Percentiles rank a stretch among this genome's conserved stretches.
phyloP scores from a whole-genome alignment of 2,113 vertebrate species.

The Entomyzon cyanotis region DNA sequence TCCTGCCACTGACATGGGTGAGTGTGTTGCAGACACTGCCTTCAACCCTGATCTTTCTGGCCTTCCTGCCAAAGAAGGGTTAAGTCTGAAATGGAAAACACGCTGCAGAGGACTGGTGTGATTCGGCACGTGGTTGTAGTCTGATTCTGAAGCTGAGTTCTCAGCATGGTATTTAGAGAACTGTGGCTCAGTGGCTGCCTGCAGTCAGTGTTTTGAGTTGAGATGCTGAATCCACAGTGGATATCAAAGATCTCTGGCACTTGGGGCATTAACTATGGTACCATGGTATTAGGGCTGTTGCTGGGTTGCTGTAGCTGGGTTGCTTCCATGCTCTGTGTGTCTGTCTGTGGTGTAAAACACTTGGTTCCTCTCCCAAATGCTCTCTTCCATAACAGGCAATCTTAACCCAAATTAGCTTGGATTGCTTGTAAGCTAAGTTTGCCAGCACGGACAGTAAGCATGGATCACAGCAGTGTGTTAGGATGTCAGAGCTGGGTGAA shows the following conservation, averaged over 20 bases:
- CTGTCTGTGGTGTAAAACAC: not conserved
- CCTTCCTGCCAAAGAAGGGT: not conserved
- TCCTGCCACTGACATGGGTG: not conserved
- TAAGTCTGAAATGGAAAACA: slow-evolving; percentile 18
- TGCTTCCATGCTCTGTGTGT: not conserved
- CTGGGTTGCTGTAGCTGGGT: not conserved
- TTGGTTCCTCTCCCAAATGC: not conserved
- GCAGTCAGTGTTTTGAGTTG: not conserved
- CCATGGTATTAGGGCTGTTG: not conserved
- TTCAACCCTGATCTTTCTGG: not conserved
- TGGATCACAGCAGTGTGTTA: not conserved
- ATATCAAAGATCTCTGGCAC: not conserved
- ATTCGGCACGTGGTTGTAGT: slow-evolving; percentile 28
- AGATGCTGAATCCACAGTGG: not conserved
- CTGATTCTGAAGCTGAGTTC: slow-evolving; percentile 1
- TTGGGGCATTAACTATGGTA: not conserved
- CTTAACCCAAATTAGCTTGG: not conserved
- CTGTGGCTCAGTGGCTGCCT: not conserved
- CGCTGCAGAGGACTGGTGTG: not conserved
- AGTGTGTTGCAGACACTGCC: not conserved
- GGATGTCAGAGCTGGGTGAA: not conserved
- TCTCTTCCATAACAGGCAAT: not conserved
- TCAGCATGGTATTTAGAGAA: not conserved
- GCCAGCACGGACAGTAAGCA: not conserved
- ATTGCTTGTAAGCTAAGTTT: not conserved